Base-by-base conservation (phyloP, 1,140 invertebrate genomes). In the Planococcus citri region DNA sequence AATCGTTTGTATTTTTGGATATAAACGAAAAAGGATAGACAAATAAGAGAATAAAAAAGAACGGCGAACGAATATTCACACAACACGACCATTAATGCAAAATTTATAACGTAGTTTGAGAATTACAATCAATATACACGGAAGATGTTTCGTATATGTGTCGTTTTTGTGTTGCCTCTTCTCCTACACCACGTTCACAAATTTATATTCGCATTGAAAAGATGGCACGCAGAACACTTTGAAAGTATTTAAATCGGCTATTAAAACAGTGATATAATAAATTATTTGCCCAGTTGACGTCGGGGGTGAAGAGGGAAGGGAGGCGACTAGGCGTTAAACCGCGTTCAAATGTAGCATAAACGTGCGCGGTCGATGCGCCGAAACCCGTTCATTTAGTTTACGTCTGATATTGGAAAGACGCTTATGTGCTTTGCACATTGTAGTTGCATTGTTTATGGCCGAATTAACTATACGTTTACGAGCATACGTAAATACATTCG, bases 381-480 rank as follows among this genome's bases (percentile, higher is more conserved):
- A 51, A 51, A 51, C 41, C 41, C 41, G 41, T 51, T 51, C 41
- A 20, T 51, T n/a, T n/a, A n/a, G n/a, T n/a, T n/a, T n/a, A n/a
- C 2, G 41, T 51, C 41, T 51, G 41, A 20, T 51, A 51, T 20
- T 17, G 6, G 41, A 17, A 33, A 51, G 4, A 51, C 41, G 4
- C 14, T 6, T 37, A 37, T 51, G 17, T 17, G 41, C 41, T 51
- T 33, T 14, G 41, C 41, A 51, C 41, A 51, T 51, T 51, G 41
- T 51, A 51, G 41, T 51, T 51, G 41, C 41, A 51, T 51, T 51
- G 41, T 51, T 51, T 51, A 51, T 20, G 41, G 41, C 6, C 41
- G 41, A 51, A 51, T 51, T 51, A 51, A 51, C 41, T n/a, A n/a
- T n/a, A n/a, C n/a, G 41, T 51, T 51, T 51, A 51, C 41, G 41